Percentiles rank a stretch among this genome's conserved stretches.
Evolutionary conservation across 2,888 invertebrate species (phyloP).

Genomic region (Apomyelois bistriatella): DNA sequence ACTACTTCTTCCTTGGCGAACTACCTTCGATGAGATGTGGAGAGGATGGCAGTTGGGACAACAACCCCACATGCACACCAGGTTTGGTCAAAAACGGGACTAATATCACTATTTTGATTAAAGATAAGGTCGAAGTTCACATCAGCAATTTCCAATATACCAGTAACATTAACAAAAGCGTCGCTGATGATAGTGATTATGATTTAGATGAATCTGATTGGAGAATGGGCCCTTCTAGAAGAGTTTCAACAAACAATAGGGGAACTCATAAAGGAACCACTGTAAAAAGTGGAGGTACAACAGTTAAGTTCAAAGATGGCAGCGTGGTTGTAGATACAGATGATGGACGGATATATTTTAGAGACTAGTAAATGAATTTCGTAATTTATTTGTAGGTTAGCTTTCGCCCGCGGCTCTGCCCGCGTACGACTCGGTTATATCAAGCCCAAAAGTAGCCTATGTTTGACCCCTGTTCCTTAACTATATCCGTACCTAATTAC

Average conservation of each 20-base stretch:
- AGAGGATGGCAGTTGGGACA: slow-evolving; percentile 32
- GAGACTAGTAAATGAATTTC: neutral
- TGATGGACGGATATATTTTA: neutral
- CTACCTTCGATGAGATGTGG: slow-evolving; percentile 30
- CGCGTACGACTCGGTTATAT: too few species aligned
- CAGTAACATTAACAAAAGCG: slow-evolving; percentile 16
- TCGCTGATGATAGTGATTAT: slow-evolving; percentile 23
- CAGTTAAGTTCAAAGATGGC: neutral
- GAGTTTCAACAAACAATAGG: neutral
- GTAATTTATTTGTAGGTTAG: neutral
- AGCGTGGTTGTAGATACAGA: neutral
- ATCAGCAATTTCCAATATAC: slow-evolving; percentile 27
- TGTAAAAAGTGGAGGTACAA: neutral
- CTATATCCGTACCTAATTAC: too few species aligned
- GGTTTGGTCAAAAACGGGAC: slow-evolving; percentile 29
- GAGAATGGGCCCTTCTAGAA: slow-evolving; percentile 32
- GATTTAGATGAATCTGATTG: slow-evolving; percentile 39
- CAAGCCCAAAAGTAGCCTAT: too few species aligned
- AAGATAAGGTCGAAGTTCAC: slow-evolving; percentile 41
- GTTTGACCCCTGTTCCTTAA: too few species aligned
- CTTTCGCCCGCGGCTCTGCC: too few species aligned
- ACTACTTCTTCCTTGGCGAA: slow-evolving; percentile 28
- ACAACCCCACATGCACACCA: slow-evolving; percentile 31
- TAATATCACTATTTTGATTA: slow-evolving; percentile 34
- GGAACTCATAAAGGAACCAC: neutral